phyloP scores from a whole-genome alignment of 2,888 invertebrate species.

The Clunio marinus region DNA sequence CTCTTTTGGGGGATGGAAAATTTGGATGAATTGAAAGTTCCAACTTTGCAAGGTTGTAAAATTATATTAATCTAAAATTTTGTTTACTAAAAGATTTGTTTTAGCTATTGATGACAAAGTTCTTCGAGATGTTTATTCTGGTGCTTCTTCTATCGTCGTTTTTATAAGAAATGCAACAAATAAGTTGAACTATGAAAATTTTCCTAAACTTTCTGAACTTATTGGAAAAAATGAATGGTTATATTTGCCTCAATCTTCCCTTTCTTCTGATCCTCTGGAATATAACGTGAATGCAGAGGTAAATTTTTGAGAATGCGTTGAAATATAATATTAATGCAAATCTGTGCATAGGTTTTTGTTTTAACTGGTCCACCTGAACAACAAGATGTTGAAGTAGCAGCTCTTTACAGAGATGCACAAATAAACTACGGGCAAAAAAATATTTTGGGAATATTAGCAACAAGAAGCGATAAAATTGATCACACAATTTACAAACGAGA shows the following conservation, averaged over 20 bases:
- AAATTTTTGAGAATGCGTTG: constrained; percentile 38
- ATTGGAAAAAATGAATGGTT: constrained; percentile 54
- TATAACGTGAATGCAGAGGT: constrained; percentile 61
- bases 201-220: constrained; percentile 57
- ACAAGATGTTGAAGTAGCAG: constrained; percentile 58
- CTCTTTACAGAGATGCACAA: constrained; percentile 56
- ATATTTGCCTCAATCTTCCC: constrained; percentile 57
- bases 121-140: constrained; percentile 56
- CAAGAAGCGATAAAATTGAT: constrained; percentile 46
- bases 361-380: constrained; percentile 58
- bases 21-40: constrained; percentile 52
- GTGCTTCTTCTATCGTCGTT: constrained; percentile 57
- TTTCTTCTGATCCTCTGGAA: constrained; percentile 59
- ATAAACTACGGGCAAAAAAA: constrained; percentile 57
- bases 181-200: constrained; percentile 55
- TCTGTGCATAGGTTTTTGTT: constrained; percentile 54
- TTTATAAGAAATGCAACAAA: constrained; percentile 58
- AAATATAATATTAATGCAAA: neutral
- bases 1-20: constrained; percentile 58
- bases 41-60: constrained; percentile 52
- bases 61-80: neutral
- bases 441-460: constrained; percentile 58
- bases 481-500: constrained; percentile 48
- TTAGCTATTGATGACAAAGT: constrained; percentile 53
- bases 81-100: constrained; percentile 6